A percentile compares a stretch with the other conserved stretches of the same genome.
phyloP scores from a whole-genome alignment of 30 jellyfish, hydroid and myxozoan genomes.

The Mastigias papua region DNA sequence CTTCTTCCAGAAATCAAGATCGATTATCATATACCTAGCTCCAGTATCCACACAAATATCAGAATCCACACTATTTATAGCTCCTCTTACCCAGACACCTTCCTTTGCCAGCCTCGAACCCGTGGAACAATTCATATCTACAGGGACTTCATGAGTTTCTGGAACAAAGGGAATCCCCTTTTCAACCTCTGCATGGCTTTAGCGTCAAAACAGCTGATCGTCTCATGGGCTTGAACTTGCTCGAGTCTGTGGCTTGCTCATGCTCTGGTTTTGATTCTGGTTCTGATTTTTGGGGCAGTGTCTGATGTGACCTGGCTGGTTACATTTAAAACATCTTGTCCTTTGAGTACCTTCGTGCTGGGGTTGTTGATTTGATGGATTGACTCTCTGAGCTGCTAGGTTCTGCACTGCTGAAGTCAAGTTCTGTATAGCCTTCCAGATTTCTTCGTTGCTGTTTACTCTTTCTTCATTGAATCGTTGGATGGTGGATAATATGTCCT shows the following conservation, averaged over 20 bases:
- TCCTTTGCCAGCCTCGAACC: background rate
- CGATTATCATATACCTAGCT: conserved; percentile 38
- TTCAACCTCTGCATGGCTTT: background rate
- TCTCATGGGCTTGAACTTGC: background rate
- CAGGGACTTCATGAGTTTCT: background rate
- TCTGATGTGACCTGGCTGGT: background rate
- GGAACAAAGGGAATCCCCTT: background rate
- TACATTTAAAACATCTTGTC: background rate
- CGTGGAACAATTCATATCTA: background rate
- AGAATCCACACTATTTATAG: background rate
- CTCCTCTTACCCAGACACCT: background rate
- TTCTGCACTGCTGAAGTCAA: background rate
- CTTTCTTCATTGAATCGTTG: background rate
- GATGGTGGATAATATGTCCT: background rate
- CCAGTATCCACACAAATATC: background rate
- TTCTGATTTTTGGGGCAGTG: background rate
- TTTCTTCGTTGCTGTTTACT: background rate
- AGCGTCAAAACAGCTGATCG: background rate
- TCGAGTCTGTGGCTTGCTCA: background rate
- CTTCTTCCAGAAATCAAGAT: conserved; percentile 56
- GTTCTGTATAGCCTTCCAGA: background rate
- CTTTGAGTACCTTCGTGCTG: background rate
- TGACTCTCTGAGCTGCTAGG: background rate
- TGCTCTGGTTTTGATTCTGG: no score
- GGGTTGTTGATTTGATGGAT: background rate